These are phyloP conservation scores for Pachyseris speciosa DNA, from an alignment of 64 coral and sea anemone species.

Conservation along the genomic window DNA sequence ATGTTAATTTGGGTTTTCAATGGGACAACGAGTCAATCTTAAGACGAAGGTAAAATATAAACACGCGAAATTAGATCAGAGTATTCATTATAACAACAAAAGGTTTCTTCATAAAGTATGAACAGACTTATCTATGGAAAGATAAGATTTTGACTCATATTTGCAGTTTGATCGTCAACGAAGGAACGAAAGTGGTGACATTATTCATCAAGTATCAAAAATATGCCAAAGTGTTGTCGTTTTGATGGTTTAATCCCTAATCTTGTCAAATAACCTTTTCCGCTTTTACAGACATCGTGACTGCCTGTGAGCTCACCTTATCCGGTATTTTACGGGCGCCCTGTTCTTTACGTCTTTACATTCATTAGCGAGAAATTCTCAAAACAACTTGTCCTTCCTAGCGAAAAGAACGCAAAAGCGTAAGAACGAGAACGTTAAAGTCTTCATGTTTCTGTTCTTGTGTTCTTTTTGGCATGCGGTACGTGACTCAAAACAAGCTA, in stretches of 20 bases:
- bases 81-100: neutral
- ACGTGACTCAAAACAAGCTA: neutral
- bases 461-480: neutral
- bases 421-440: neutral
- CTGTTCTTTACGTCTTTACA: neutral
- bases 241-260: neutral
- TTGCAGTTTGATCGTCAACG: neutral
- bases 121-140: neutral
- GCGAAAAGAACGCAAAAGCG: neutral
- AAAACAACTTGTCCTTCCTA: neutral
- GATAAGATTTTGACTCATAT: neutral
- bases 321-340: conserved; percentile 5
- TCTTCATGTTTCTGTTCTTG: neutral
- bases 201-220: neutral
- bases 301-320: neutral
- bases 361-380: neutral
- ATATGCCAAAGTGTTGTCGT: neutral
- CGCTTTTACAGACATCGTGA: conserved; percentile 15
- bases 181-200: neutral
- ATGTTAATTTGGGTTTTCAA: conserved; percentile 6
- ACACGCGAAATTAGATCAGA: neutral
- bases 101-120: neutral
- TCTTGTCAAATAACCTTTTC: conserved; percentile 33
- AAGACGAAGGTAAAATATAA: neutral
- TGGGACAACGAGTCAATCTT: neutral